Evolutionary conservation across 2,113 vertebrate species (phyloP).

Genomic region (Myotis yumanensis): DNA sequence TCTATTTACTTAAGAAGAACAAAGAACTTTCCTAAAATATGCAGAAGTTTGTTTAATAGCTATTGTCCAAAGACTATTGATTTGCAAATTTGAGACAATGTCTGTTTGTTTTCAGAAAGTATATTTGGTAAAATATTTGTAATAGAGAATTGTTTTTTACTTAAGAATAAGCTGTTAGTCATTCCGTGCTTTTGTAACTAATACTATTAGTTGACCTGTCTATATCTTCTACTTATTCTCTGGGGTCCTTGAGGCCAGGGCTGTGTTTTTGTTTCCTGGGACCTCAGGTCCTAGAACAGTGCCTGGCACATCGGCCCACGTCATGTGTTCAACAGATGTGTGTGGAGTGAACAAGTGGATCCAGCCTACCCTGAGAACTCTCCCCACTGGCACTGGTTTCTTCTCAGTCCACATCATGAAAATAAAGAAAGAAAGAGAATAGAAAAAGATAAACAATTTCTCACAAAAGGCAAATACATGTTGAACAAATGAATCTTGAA

Average conservation of each 20-base stretch:
- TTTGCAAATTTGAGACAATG: neutral
- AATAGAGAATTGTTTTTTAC: neutral
- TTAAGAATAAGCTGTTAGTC: neutral
- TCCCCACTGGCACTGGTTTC: neutral
- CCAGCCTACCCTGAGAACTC: neutral
- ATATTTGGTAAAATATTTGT: conserved; percentile 30
- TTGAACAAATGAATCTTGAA: neutral
- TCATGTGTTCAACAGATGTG: neutral
- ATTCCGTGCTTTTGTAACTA: neutral
- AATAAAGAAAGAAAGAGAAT: neutral
- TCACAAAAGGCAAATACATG: neutral
- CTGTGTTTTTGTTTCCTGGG: neutral
- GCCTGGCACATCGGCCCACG: neutral
- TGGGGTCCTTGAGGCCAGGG: neutral
- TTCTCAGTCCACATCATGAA: neutral
- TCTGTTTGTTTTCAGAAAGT: conserved; percentile 46
- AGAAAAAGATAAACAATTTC: neutral
- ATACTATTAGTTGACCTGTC: neutral
- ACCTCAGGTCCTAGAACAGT: neutral
- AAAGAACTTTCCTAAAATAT: conserved; percentile 13
- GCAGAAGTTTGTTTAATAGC: neutral
- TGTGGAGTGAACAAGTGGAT: neutral
- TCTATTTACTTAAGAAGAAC: conserved; percentile 31
- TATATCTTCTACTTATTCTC: neutral
- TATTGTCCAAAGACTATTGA: conserved; percentile 28